These are phyloP conservation scores for Sinella curviseta DNA, from an alignment of 1,140 invertebrate genomes.

Conservation along the genomic window DNA sequence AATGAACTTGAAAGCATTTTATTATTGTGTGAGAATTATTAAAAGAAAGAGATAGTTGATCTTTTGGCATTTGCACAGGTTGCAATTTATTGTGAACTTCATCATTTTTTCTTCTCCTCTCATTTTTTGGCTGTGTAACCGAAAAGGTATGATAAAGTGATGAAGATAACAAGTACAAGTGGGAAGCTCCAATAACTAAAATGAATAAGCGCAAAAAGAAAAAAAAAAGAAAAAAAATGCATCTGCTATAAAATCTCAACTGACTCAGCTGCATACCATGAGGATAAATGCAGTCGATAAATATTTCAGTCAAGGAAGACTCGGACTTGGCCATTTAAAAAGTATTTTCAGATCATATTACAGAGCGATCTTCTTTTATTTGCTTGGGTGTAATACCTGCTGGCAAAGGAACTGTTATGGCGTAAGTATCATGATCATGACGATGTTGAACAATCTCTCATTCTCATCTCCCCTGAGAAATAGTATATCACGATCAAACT, in stretches of 20 bases:
- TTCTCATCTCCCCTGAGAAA: background rate
- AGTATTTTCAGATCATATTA: background rate
- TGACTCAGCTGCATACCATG: too few species aligned
- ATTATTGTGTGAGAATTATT: background rate
- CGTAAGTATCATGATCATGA: background rate
- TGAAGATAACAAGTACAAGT: background rate
- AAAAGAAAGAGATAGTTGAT: slow-evolving; percentile 7
- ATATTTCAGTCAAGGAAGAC: background rate
- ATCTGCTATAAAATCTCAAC: too few species aligned
- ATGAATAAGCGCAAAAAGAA: too few species aligned
- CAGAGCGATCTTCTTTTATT: background rate
- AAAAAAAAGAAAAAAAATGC: too few species aligned
- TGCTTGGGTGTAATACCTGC: background rate
- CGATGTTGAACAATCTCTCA: too few species aligned
- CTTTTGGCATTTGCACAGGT: background rate
- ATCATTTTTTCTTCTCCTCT: background rate
- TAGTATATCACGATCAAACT: background rate
- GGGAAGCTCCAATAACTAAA: too few species aligned
- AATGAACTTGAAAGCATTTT: background rate
- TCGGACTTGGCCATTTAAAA: too few species aligned
- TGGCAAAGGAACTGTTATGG: slow-evolving; percentile 4
- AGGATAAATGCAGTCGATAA: too few species aligned
- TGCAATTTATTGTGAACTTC: background rate
- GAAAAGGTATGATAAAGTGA: background rate
- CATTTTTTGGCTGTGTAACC: background rate